Evolutionary conservation across 2,888 invertebrate genomes (phyloP).

Genomic region (Bombylius major): DNA sequence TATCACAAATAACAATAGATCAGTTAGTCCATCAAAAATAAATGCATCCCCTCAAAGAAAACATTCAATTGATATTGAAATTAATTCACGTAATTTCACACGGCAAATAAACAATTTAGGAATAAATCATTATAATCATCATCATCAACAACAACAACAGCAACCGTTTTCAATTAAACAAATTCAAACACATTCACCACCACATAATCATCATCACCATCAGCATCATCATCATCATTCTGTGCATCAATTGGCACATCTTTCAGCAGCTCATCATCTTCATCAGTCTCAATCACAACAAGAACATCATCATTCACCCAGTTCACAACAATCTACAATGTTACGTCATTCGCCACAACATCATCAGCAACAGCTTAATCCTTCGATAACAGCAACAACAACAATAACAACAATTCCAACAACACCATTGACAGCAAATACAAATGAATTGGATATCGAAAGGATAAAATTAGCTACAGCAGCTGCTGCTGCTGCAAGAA

Average conservation of each 20-base stretch:
- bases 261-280: constrained; percentile 8
- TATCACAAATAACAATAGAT: background rate
- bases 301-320: constrained; percentile 8
- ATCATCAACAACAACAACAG: background rate
- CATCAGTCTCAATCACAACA: constrained; percentile 11
- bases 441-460: constrained; percentile 32
- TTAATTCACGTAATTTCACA: constrained; percentile 14
- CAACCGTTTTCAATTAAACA: background rate
- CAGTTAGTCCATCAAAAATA: background rate
- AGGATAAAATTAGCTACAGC: constrained; percentile 35
- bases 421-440: constrained; percentile 6
- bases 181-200: background rate
- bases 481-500: constrained; percentile 23
- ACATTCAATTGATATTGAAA: constrained; percentile 20
- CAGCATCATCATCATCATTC: background rate
- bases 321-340: constrained; percentile 10
- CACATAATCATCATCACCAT: background rate
- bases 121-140: background rate
- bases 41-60: background rate
- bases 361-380: constrained; percentile 15
- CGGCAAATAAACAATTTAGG: background rate
- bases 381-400: constrained; percentile 14
- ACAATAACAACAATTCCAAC: constrained; percentile 11
- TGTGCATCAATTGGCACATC: background rate
- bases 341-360: constrained; percentile 12